Base-by-base conservation (phyloP, 2,113 vertebrate genomes). In the Microtus pennsylvanicus region DNA sequence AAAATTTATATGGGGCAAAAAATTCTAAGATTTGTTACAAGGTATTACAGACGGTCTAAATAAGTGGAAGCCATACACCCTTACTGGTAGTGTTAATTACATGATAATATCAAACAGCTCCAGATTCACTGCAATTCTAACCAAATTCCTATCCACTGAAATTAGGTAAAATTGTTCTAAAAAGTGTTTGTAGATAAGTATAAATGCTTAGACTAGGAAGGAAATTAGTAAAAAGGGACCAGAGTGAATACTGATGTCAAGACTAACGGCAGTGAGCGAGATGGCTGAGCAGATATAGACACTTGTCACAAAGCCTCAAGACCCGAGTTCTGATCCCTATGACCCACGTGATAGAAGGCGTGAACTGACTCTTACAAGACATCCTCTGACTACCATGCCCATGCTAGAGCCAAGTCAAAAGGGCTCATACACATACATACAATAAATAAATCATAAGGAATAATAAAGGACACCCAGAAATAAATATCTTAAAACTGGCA, bases 401-500 rank as follows among this genome's bases (percentile, higher is more conserved):
- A 85, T 45, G 14, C 38, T 45, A 11, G 6, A 17, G 38, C 61
- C 38, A 30, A 85, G 24, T 38, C 38, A 76, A 42, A 26, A 42
- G 38, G 38, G 17, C 28, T 4, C 61, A 85, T 3, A 67, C 38
- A 78, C 45, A 78, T 47, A 78, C 7, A 50, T 33, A 52, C 28
- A 78, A 42, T 33, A 45, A 47, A 45, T 85, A 45, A 55, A 30
- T 45, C 19, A 21, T 58, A 85, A 85, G 19, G 7, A 85, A 45
- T 65, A 85, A 85, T 12, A 80, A 69, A 91, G 47, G 35, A 42
- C 30, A 87, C 63, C 50, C 24, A 28, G 21, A 26, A 76, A 50
- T 74, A 86, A 74, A 74, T 93, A 50, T 47, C 10, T 78, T 76
- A 61, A 95, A 89, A 95, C 38, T 65, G 63, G 47, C 9, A 89